Evolutionary conservation across 2,797 vertebrate genomes (phyloP).

Genomic region (Urophycis tenuis): DNA sequence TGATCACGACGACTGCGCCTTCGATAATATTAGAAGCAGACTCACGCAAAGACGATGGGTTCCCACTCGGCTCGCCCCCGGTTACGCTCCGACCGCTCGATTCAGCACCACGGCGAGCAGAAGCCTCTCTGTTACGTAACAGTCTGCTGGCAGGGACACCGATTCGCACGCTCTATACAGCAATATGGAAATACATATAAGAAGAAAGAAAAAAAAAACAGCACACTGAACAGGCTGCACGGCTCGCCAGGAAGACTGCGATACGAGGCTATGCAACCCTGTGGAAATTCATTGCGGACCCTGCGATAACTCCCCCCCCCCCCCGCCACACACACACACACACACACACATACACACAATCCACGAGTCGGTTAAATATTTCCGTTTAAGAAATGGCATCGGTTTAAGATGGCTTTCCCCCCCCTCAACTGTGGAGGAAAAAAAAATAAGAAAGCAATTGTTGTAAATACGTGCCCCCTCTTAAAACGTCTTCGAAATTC

Average conservation of each 20-base stretch:
- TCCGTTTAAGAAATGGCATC: constrained; percentile 38
- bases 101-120: constrained; percentile 71
- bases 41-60: constrained; percentile 63
- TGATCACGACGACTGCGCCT: too few species aligned
- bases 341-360: constrained; percentile 34
- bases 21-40: constrained; percentile 42
- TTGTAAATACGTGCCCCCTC: neutral
- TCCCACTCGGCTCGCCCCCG: constrained; percentile 45
- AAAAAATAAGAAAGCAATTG: neutral
- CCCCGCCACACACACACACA: constrained; percentile 39
- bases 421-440: neutral
- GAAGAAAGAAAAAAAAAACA: constrained; percentile 11
- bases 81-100: constrained; percentile 34
- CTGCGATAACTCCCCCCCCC: neutral
- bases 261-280: neutral
- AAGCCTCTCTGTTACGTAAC: constrained; percentile 68
- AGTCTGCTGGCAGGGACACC: constrained; percentile 38
- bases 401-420: constrained; percentile 16
- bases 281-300: neutral
- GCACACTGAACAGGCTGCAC: constrained; percentile 1
- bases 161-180: constrained; percentile 30
- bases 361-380: constrained; percentile 39
- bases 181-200: constrained; percentile 7
- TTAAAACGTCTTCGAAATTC: constrained; percentile 4
- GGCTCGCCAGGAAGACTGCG: neutral